Percentiles rank a stretch among this genome's conserved stretches.
Evolutionary conservation across 1,140 invertebrate genomes (phyloP).

Genomic region (Aphelinus atriplicis): DNA sequence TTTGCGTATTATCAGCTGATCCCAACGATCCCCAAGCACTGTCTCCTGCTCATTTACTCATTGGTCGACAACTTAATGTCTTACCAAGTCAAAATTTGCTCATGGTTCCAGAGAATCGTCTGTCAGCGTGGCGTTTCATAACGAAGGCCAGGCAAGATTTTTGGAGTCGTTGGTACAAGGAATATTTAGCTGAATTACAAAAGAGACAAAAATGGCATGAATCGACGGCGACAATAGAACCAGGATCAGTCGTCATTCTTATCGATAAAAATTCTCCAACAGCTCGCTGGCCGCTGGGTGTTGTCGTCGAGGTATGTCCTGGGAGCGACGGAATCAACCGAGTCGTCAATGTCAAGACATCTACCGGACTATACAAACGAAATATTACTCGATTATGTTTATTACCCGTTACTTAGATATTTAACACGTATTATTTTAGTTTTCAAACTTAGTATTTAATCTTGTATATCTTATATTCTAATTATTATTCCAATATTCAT

Average conservation of each 20-base stretch:
- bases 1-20: slow-evolving; percentile 2
- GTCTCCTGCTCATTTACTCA: slow-evolving; percentile 8
- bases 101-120: slow-evolving; percentile 30
- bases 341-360: slow-evolving; percentile 38
- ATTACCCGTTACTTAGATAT: neutral
- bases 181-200: slow-evolving; percentile 50
- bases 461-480: no score
- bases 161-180: slow-evolving; percentile 50
- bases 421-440: no score
- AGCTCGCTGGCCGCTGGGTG: slow-evolving; percentile 3
- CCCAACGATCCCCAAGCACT: slow-evolving; percentile 10
- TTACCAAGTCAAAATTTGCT: slow-evolving; percentile 3
- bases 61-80: neutral
- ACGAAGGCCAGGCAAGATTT: slow-evolving; percentile 47
- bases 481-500: no score
- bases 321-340: slow-evolving; percentile 40
- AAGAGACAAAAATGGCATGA: slow-evolving; percentile 43
- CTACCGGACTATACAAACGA: slow-evolving; percentile 32
- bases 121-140: slow-evolving; percentile 44
- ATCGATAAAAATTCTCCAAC: slow-evolving; percentile 28
- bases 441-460: no score
- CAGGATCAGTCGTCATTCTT: slow-evolving; percentile 42
- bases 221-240: slow-evolving; percentile 7
- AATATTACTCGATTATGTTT: slow-evolving; percentile 21
- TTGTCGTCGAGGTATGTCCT: slow-evolving; percentile 39